Percentiles rank a stretch among this genome's conserved stretches.
phyloP scores from a whole-genome alignment of 2,113 vertebrate species.

The Coreoperca whiteheadi region DNA sequence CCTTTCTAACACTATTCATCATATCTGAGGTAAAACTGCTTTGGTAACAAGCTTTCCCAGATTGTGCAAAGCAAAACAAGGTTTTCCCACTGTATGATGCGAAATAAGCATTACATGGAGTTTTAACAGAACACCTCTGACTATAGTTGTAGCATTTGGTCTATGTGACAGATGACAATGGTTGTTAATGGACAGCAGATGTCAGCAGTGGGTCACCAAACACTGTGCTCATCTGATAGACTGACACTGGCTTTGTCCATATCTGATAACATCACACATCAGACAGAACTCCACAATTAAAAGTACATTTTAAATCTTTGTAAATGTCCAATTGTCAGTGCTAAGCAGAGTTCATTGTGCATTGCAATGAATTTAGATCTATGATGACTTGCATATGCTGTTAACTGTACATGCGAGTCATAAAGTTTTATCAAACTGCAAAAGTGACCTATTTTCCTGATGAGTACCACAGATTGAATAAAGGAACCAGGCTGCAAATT shows the following conservation, averaged over 20 bases:
- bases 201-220: conserved; percentile 80
- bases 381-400: conserved; percentile 15
- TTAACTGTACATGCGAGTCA: conserved; percentile 11
- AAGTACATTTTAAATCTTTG: neutral
- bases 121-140: neutral
- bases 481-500: conserved; percentile 59
- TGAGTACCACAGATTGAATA: conserved; percentile 54
- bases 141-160: neutral
- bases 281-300: neutral
- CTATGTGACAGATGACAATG: conserved; percentile 39
- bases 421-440: conserved; percentile 18
- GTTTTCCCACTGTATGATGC: neutral
- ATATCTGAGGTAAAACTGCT: neutral
- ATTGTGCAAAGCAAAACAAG: no score
- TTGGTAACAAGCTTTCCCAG: no score
- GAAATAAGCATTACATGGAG: neutral
- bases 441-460: conserved; percentile 32
- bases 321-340: neutral
- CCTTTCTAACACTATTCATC: neutral
- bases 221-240: conserved; percentile 14
- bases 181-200: conserved; percentile 78
- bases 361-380: neutral
- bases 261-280: conserved; percentile 4
- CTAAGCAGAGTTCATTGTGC: neutral
- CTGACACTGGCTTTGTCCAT: conserved; percentile 18